These are phyloP conservation scores for Flexamia atlantica DNA, from an alignment of 2,888 invertebrate genomes.

Conservation along the genomic window DNA sequence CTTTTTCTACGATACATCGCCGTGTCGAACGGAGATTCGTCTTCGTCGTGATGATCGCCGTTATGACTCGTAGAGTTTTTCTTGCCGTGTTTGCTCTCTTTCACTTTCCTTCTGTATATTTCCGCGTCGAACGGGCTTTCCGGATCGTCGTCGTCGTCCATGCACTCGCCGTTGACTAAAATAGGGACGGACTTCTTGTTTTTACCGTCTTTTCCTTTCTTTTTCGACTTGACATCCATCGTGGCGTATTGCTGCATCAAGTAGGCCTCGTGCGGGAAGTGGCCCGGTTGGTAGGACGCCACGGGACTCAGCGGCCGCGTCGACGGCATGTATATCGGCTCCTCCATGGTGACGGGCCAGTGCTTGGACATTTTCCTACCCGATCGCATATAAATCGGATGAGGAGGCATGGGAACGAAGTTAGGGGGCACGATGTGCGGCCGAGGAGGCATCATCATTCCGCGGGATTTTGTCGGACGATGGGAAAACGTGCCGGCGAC, in stretches of 20 bases:
- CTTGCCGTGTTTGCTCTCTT: slow-evolving; percentile 63
- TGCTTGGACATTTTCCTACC: slow-evolving; percentile 74
- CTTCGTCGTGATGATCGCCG: slow-evolving; percentile 61
- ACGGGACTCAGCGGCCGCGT: slow-evolving; percentile 79
- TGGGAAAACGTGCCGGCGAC: slow-evolving; percentile 69
- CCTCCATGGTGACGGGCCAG: slow-evolving; percentile 72
- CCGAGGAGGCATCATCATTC: slow-evolving; percentile 73
- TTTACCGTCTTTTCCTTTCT: slow-evolving; percentile 72
- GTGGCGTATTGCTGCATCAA: slow-evolving; percentile 79
- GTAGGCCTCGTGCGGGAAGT: slow-evolving; percentile 79
- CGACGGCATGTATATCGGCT: slow-evolving; percentile 78
- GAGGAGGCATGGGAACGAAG: slow-evolving; percentile 70
- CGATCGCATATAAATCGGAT: slow-evolving; percentile 73
- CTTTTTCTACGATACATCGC: slow-evolving; percentile 93
- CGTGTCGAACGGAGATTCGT: slow-evolving; percentile 82
- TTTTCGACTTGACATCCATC: slow-evolving; percentile 75
- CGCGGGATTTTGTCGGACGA: slow-evolving; percentile 63
- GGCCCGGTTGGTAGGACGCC: slow-evolving; percentile 80
- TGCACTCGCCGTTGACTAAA: slow-evolving; percentile 74
- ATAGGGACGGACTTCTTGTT: slow-evolving; percentile 70
- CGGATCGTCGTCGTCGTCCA: slow-evolving; percentile 72
- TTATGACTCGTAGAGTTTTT: slow-evolving; percentile 54
- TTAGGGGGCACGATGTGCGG: slow-evolving; percentile 72
- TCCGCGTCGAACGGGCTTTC: slow-evolving; percentile 66
- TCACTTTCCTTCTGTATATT: slow-evolving; percentile 62